Base-by-base conservation (phyloP, 2,888 invertebrate species). In the Allophyes oxyacanthae region DNA sequence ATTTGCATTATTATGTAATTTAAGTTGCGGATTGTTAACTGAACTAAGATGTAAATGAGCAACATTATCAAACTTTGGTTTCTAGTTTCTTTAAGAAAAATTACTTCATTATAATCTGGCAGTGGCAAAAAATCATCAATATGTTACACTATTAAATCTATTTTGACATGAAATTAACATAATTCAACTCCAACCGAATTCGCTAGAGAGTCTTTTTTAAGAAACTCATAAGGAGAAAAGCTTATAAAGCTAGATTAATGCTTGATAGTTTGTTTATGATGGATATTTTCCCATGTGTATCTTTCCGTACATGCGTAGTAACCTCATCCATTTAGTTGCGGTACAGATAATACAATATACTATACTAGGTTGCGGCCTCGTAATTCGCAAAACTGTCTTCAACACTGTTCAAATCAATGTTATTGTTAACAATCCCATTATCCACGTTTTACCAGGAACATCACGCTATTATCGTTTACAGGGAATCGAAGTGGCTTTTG, bases 351-450 rank as follows among this genome's bases (percentile, higher is more conserved):
- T n/a, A n/a, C n/a, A n/a, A n/a, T n/a, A n/a, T n/a, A n/a, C n/a
- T n/a, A n/a, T n/a, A n/a, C n/a, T n/a, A n/a, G 56, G 52, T 42
- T 26, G 48, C 42, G 36, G 30, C 55, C 52, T 49, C 42, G 34
- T 28, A 43, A 41, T 55, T 38, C 40, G 13, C 50, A 53, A 44
- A 43, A 53, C 37, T 48, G 54, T 63, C 54, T 51, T 53, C 61
- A 50, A 42, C 61, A 62, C 77, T 72, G 53, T 63, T 56, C 63
- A 72, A 75, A 76, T 76, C 72, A 72, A 60, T 60, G 67, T 75
- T 76, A 75, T 74, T 74, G 76, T 74, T 64, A 74, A 83, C 87
- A 89, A 89, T 88, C 75, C 81, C 85, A 90, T 90, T 90, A 91
- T 90, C 82, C 78, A 58, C 75, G 69, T 68, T 77, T 83, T 89